A percentile compares a stretch with the other conserved stretches of the same genome.
Conservation (phyloP, 2,797 vertebrate genomes). For the Lepus townsendii region DNA sequence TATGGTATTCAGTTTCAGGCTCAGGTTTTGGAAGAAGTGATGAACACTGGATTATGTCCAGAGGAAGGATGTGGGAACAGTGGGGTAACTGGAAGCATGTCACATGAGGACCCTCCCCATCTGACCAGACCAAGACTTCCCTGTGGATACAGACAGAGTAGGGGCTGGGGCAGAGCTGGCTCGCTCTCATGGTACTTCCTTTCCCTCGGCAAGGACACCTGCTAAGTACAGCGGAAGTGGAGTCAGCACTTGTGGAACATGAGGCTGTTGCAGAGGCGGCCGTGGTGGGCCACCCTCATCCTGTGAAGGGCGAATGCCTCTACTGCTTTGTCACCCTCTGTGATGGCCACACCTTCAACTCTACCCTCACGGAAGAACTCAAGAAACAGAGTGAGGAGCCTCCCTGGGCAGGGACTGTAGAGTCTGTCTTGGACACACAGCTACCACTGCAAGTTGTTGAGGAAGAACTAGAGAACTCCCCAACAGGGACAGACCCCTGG, state of each 20-base stretch:
- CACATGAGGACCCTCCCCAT: neutral
- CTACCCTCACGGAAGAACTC: slow-evolving; percentile 91
- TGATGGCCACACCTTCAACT: slow-evolving; percentile 91
- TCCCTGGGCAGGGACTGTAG: neutral
- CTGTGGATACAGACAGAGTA: neutral
- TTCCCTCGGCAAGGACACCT: slow-evolving; percentile 92
- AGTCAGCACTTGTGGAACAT: slow-evolving; percentile 96
- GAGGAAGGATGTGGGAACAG: neutral
- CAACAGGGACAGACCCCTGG: neutral
- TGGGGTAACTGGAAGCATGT: neutral
- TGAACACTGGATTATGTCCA: neutral
- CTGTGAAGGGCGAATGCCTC: slow-evolving; percentile 97
- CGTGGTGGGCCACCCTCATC: slow-evolving; percentile 95
- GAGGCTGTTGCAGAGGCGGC: slow-evolving; percentile 93
- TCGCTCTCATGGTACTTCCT: slow-evolving; percentile 29
- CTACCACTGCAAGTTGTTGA: neutral
- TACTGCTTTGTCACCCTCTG: slow-evolving; percentile 97
- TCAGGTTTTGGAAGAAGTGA: slow-evolving; percentile 38
- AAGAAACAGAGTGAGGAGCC: slow-evolving; percentile 92
- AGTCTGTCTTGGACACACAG: neutral
- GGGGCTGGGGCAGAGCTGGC: neutral
- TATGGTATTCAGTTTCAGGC: slow-evolving; percentile 6
- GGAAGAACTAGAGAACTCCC: neutral
- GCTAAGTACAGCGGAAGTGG: slow-evolving; percentile 97
- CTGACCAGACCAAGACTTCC: neutral